Evolutionary conservation across 2,888 invertebrate genomes (phyloP).

Genomic region (Stenolophus ochropezus): DNA sequence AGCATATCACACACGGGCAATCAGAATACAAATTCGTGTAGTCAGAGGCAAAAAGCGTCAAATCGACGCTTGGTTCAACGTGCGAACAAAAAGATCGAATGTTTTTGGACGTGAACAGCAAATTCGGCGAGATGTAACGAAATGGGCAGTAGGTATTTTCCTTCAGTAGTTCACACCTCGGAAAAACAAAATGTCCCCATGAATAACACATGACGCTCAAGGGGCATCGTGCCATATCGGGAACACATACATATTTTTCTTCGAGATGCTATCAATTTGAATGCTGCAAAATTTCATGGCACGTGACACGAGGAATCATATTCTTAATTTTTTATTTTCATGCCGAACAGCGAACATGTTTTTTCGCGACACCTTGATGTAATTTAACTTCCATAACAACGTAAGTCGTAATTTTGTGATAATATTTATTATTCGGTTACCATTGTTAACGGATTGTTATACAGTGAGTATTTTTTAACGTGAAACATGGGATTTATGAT

Average conservation of each 20-base stretch:
- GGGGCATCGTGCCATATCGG: background rate
- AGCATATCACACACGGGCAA: slow-evolving; percentile 36
- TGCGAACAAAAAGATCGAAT: slow-evolving; percentile 37
- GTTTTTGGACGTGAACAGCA: slow-evolving; percentile 28
- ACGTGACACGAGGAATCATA: background rate
- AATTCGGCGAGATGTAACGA: slow-evolving; percentile 17
- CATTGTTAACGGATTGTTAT: no score
- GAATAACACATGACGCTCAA: slow-evolving; percentile 20
- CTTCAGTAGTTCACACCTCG: slow-evolving; percentile 26
- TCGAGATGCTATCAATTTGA: background rate
- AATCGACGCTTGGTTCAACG: slow-evolving; percentile 20
- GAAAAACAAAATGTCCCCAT: slow-evolving; percentile 4
- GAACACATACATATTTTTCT: slow-evolving; percentile 25
- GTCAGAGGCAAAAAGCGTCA: slow-evolving; percentile 38
- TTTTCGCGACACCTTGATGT: no score
- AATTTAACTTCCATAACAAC: no score
- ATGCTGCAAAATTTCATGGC: background rate
- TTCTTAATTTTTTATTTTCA: background rate
- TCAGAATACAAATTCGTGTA: slow-evolving; percentile 36
- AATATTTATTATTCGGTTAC: no score
- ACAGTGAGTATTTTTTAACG: no score
- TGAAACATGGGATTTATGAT: no score
- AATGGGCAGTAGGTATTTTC: slow-evolving; percentile 28
- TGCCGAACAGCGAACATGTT: background rate
- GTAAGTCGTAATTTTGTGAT: no score